These are phyloP conservation scores for Carterocephalus palaemon DNA, from an alignment of 2,888 invertebrate species.

Conservation along the genomic window DNA sequence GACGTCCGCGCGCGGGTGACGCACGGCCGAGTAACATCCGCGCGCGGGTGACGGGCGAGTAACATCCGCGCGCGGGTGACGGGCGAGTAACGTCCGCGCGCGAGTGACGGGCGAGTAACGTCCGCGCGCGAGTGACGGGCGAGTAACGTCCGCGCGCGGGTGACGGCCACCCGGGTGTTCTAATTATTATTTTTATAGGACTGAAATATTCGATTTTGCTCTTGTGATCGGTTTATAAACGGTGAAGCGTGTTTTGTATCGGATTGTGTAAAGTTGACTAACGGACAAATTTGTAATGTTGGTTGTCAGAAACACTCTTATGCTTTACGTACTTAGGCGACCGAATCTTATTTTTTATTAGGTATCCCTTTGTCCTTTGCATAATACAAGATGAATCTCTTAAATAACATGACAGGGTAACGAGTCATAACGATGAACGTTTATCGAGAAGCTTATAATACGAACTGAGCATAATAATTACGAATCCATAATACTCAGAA, in stretches of 20 bases:
- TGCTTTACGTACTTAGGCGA: slow-evolving; percentile 50
- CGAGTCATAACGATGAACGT: slow-evolving; percentile 54
- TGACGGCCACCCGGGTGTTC: no score
- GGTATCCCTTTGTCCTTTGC: slow-evolving; percentile 32
- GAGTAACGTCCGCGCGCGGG: no score
- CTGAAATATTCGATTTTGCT: slow-evolving; percentile 45
- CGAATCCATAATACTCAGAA: slow-evolving; percentile 66
- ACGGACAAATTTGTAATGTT: slow-evolving; percentile 24
- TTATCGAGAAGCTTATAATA: slow-evolving; percentile 45
- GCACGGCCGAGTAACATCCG: not conserved
- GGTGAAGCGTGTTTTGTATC: slow-evolving; percentile 37
- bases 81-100: no score
- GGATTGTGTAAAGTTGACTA: slow-evolving; percentile 25
- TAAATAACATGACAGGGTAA: slow-evolving; percentile 69
- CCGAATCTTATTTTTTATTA: slow-evolving; percentile 39
- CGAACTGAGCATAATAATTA: slow-evolving; percentile 55
- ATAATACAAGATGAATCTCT: slow-evolving; percentile 51
- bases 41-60: not conserved
- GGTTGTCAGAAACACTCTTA: slow-evolving; percentile 22
- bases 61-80: no score
- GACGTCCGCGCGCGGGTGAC: not conserved
- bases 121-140: no score
- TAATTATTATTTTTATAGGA: slow-evolving; percentile 42
- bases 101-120: no score
- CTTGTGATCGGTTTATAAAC: slow-evolving; percentile 52